Evolutionary conservation across 2,888 invertebrate species (phyloP).

Genomic region (Itoplectis maculator): DNA sequence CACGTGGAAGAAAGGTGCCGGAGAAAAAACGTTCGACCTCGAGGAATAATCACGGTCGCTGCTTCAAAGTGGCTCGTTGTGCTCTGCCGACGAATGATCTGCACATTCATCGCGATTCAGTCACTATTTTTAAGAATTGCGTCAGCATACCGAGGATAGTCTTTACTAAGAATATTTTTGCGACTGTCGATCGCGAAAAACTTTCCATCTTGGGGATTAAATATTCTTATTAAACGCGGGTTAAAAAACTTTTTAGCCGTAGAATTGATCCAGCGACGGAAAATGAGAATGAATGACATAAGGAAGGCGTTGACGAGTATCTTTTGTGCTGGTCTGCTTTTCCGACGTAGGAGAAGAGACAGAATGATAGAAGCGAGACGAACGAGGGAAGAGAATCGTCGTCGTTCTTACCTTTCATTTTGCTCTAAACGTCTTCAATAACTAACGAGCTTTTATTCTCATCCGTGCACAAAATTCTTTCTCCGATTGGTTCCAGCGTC

Average conservation of each 20-base stretch:
- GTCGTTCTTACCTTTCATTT: slow-evolving; percentile 29
- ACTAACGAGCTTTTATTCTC: slow-evolving; percentile 64
- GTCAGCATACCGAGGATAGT: no score
- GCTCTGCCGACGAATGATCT: background rate
- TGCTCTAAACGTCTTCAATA: slow-evolving; percentile 56
- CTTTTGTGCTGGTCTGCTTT: slow-evolving; percentile 43
- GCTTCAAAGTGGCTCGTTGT: no score
- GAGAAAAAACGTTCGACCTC: no score
- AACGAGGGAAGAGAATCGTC: background rate
- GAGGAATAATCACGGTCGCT: no score
- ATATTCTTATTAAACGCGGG: background rate
- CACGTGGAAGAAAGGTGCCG: no score
- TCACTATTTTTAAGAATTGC: background rate
- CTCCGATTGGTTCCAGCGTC: slow-evolving; percentile 38
- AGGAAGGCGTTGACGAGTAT: slow-evolving; percentile 55
- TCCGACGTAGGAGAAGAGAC: slow-evolving; percentile 10
- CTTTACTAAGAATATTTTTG: no score
- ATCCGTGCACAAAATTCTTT: slow-evolving; percentile 49
- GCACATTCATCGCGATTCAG: background rate
- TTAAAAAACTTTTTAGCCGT: background rate
- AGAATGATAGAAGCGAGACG: slow-evolving; percentile 2
- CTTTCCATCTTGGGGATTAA: no score
- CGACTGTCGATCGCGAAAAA: no score
- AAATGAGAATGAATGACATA: slow-evolving; percentile 4
- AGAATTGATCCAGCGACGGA: background rate